Percentiles rank a stretch among this genome's conserved stretches.
Conservation (phyloP, 2,797 vertebrate genomes). For the Accipiter badius region DNA sequence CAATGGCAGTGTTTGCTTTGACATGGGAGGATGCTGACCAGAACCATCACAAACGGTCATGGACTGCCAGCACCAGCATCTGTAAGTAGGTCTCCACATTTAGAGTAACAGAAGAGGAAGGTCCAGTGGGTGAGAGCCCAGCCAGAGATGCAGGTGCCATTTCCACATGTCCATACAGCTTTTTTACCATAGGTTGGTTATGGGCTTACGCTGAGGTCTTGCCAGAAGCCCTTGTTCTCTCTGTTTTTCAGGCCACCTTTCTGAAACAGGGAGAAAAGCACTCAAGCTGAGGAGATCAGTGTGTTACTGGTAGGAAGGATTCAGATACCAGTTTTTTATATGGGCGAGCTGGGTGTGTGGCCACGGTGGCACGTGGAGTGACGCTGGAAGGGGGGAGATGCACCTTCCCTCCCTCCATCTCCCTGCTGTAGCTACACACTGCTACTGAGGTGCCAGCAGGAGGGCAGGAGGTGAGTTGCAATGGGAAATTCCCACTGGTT, state of each 20-base stretch:
- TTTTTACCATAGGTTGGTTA: neutral
- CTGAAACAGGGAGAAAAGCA: neutral
- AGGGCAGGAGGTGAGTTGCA: neutral
- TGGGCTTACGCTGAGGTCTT: rapidly evolving
- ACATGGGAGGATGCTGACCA: neutral
- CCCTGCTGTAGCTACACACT: neutral
- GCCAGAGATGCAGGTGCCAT: neutral
- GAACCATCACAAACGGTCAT: neutral
- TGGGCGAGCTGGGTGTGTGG: neutral
- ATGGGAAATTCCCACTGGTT: neutral
- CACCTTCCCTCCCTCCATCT: neutral
- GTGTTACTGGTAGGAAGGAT: neutral
- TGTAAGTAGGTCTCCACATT: neutral
- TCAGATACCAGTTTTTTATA: rapidly evolving
- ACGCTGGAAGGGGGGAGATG: neutral
- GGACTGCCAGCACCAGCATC: rapidly evolving
- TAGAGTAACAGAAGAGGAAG: neutral
- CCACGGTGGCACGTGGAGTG: neutral
- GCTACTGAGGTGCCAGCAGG: neutral
- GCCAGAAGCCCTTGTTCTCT: neutral
- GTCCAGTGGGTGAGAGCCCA: neutral
- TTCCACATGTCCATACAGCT: neutral
- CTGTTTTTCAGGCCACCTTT: neutral
- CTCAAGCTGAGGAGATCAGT: neutral
- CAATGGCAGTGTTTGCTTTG: neutral